Percentiles rank a stretch among this genome's conserved stretches.
These are phyloP conservation scores for Prietella phreatophila DNA, from an alignment of 2,113 vertebrate genomes.

Conservation along the genomic window DNA sequence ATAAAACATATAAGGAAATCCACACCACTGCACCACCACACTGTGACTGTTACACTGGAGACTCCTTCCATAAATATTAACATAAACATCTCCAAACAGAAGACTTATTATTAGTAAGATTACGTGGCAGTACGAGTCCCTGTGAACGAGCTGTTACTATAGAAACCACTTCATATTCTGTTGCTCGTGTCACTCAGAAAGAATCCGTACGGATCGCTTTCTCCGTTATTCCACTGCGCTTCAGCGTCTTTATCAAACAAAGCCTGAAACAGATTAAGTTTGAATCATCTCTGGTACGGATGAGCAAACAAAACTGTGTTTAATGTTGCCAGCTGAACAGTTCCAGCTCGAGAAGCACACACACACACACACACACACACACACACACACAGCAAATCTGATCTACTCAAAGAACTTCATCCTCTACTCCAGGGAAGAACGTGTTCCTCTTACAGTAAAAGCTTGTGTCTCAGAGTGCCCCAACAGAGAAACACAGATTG, in stretches of 20 bases:
- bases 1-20: not conserved
- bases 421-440: slow-evolving; percentile 18
- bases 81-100: not conserved
- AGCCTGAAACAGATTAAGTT: slow-evolving; percentile 22
- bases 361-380: not conserved
- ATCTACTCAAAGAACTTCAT: slow-evolving; percentile 51
- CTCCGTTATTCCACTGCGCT: not conserved
- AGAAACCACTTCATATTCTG: not conserved
- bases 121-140: not conserved
- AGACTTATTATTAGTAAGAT: too few species aligned
- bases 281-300: slow-evolving; percentile 29
- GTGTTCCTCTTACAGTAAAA: not conserved
- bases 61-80: not conserved
- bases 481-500: too few species aligned
- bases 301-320: slow-evolving; percentile 62
- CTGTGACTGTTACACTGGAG: not conserved
- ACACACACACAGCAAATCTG: slow-evolving; percentile 57
- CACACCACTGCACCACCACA: not conserved
- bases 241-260: slow-evolving; percentile 13
- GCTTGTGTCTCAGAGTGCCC: not conserved
- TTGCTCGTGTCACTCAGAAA: not conserved
- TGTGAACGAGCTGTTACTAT: not conserved
- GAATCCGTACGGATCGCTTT: not conserved
- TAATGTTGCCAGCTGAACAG: slow-evolving; percentile 56
- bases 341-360: slow-evolving; percentile 51